Conservation (phyloP, 2,113 vertebrate species). For the Scopus umbretta region DNA sequence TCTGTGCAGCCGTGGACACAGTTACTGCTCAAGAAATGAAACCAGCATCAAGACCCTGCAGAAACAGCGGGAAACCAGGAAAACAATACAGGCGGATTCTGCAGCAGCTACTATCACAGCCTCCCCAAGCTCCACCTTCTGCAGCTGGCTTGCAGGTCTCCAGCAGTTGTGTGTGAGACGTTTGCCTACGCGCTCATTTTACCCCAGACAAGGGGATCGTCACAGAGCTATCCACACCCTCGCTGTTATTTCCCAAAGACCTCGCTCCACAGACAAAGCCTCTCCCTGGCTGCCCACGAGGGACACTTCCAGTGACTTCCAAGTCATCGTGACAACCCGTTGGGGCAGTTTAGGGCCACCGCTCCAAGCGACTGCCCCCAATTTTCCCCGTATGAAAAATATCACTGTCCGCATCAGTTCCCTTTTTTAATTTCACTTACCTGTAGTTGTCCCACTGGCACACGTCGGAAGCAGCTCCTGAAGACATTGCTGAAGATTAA, state of each 20-base stretch:
- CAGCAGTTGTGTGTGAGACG: neutral
- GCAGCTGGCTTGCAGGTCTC: neutral
- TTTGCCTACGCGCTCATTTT: rapidly evolving
- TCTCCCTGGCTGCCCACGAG: neutral
- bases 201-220: neutral
- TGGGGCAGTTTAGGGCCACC: rapidly evolving
- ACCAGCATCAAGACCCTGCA: neutral
- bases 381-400: neutral
- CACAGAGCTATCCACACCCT: neutral
- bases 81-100: neutral
- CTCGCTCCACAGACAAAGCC: neutral
- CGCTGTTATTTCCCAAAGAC: rapidly evolving
- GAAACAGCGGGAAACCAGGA: neutral
- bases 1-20: neutral
- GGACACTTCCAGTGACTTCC: neutral
- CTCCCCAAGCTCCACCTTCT: neutral
- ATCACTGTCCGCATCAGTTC: neutral
- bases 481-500: rapidly evolving
- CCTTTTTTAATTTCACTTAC: neutral
- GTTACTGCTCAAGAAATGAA: neutral
- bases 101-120: neutral
- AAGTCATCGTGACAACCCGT: neutral
- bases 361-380: neutral
- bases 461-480: neutral
- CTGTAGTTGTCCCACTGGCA: neutral